Evolutionary conservation across 2,888 invertebrate species (phyloP).

Genomic region (Stenoptilia bipunctidactyla): DNA sequence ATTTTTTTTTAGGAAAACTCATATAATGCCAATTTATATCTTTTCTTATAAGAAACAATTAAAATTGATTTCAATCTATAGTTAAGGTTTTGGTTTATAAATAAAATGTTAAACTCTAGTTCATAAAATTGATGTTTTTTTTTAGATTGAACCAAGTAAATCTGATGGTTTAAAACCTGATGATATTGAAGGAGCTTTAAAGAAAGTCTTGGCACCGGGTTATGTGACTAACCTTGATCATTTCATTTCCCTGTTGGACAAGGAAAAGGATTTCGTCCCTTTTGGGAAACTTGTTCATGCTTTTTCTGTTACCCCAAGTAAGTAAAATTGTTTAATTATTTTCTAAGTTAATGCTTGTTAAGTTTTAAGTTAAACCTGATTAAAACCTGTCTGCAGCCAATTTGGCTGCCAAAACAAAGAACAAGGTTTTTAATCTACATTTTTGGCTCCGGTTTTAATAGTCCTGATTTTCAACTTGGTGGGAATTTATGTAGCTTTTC

Average conservation of each 20-base stretch:
- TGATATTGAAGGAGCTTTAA: slow-evolving; percentile 78
- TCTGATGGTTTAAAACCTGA: slow-evolving; percentile 78
- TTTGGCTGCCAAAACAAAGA: no score
- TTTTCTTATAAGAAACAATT: no score
- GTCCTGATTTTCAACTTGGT: no score
- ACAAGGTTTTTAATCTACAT: no score
- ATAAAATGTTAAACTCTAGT: not conserved
- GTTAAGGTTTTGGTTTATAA: no score
- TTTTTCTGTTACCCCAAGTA: slow-evolving; percentile 61
- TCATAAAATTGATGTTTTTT: slow-evolving; percentile 1
- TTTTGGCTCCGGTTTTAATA: no score
- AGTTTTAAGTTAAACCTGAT: no score
- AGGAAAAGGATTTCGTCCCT: slow-evolving; percentile 83
- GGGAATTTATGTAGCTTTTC: no score
- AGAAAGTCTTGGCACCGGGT: slow-evolving; percentile 78
- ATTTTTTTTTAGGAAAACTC: no score
- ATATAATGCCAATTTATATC: no score
- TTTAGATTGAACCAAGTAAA: slow-evolving; percentile 65
- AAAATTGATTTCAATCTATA: no score
- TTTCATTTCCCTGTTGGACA: slow-evolving; percentile 77
- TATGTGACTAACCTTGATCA: slow-evolving; percentile 79
- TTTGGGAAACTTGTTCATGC: slow-evolving; percentile 77
- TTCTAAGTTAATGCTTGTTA: not conserved
- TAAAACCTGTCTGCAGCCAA: no score
- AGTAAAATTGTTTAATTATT: slow-evolving; percentile 19